Evolutionary conservation across 2,113 vertebrate species (phyloP).

Genomic region (Ahaetulla prasina): DNA sequence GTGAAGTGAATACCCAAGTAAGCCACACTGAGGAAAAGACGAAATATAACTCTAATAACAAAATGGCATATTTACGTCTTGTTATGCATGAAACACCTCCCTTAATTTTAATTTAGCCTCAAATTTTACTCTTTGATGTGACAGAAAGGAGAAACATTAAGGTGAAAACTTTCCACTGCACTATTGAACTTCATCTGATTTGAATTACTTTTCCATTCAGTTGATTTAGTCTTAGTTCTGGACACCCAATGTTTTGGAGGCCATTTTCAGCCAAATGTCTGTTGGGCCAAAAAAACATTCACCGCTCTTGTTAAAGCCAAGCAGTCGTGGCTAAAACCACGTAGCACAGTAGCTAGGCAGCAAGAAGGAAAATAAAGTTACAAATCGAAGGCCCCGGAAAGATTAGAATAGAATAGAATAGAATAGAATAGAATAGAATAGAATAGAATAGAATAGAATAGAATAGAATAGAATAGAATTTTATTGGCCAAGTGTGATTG

Average conservation of each 20-base stretch:
- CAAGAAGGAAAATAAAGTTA: fast-evolving
- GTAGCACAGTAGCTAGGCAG: fast-evolving
- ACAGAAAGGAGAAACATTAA: background rate
- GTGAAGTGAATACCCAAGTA: background rate
- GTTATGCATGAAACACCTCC: background rate
- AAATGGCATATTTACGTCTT: background rate
- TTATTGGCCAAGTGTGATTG: too few relatives aligned
- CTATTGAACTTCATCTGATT: background rate
- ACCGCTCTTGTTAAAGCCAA: background rate
- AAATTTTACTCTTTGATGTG: background rate
- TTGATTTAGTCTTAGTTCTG: background rate
- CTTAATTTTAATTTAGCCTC: background rate
- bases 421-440: too few relatives aligned
- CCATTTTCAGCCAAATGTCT: background rate
- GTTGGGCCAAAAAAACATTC: background rate
- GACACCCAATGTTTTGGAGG: background rate
- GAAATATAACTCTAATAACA: background rate
- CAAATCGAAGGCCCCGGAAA: background rate
- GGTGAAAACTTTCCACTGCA: background rate
- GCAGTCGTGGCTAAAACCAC: fast-evolving
- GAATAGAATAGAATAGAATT: too few relatives aligned
- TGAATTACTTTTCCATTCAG: background rate
- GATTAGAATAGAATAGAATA: too few relatives aligned
- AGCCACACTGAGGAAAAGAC: background rate
- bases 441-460: too few relatives aligned